Evolutionary conservation across 2,113 vertebrate species (phyloP), one percentile per base, ranked within the genome.

Genomic region (Psophia crepitans): DNA sequence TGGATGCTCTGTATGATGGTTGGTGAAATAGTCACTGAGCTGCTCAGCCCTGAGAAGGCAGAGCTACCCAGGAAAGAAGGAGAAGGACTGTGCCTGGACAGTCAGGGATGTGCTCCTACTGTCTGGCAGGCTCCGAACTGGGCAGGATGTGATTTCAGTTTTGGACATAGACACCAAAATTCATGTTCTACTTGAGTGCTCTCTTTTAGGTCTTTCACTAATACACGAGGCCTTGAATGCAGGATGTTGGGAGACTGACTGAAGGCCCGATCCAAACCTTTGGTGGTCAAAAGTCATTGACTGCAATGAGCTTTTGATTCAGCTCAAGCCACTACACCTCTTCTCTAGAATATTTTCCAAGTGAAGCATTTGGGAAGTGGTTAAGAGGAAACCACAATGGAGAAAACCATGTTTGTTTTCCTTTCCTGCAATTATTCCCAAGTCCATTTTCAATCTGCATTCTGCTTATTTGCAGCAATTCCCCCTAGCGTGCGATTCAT

Each of bases 401-500:
- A 87, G 57, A 68, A 94, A 92, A 41, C 48, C 39, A 35, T 56
- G 28, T 41, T 80, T 90, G 68, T 74, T 84, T 90, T 73, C 57
- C 66, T 85, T 49, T 95, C 28, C 41, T 76, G 28, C n/a, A 82
- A 57, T 91, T 83, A 93, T 63, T 93, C 49, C 33, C 20, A 57
- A 87, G 27, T 35, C 57, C 37, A 60, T 94, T 97, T 93, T 58
- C 78, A 78, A 24, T 84, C 43, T 89, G 8, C 21, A 83, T 84
- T 89, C 74, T 83, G 80, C 74, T 96, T 97, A 82, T 90, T 93
- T 96, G 76, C 91, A 88, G 63, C 68, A 77, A n/a, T 91, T 96
- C 44, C 58, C 77, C 63, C 57, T 83, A 82, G 46, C 32, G 35
- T 71, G 84, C 4, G 0, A 88, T 89, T 96, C 78, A 79, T 94